Conservation (phyloP, 2,888 invertebrate species). For the Syrphus vitripennis region DNA sequence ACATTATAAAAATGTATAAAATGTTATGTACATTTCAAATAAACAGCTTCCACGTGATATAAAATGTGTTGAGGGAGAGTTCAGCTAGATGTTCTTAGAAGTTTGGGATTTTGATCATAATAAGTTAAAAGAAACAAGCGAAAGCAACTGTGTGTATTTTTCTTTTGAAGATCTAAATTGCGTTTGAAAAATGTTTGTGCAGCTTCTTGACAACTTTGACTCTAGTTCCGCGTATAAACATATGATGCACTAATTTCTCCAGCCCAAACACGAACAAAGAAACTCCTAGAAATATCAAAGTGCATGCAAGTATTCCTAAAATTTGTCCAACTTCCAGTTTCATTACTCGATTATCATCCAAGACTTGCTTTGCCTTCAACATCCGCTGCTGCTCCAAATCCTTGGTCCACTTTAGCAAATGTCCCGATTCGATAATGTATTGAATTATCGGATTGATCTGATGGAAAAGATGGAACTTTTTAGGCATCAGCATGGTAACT, state of each 20-base stretch:
- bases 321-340: conserved; percentile 75
- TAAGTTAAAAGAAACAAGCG: too few species aligned
- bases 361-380: conserved; percentile 68
- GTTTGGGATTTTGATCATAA: too few species aligned
- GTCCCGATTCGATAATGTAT: conserved; percentile 78
- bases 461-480: conserved; percentile 78
- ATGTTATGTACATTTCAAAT: too few species aligned
- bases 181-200: conserved; percentile 72
- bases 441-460: conserved; percentile 79
- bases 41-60: too few species aligned
- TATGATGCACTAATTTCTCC: conserved; percentile 73
- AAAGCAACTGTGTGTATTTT: too few species aligned
- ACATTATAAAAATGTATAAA: too few species aligned
- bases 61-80: too few species aligned
- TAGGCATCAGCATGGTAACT: conserved; percentile 78
- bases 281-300: conserved; percentile 66
- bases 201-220: conserved; percentile 72
- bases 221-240: conserved; percentile 72
- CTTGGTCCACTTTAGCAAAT: conserved; percentile 79
- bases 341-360: conserved; percentile 72
- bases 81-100: too few species aligned
- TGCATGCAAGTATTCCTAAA: conserved; percentile 75
- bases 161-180: background rate
- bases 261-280: conserved; percentile 72
- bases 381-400: conserved; percentile 77